These are phyloP conservation scores for Leptatherina wallacei DNA, from an alignment of 2,797 vertebrate genomes.

Conservation along the genomic window DNA sequence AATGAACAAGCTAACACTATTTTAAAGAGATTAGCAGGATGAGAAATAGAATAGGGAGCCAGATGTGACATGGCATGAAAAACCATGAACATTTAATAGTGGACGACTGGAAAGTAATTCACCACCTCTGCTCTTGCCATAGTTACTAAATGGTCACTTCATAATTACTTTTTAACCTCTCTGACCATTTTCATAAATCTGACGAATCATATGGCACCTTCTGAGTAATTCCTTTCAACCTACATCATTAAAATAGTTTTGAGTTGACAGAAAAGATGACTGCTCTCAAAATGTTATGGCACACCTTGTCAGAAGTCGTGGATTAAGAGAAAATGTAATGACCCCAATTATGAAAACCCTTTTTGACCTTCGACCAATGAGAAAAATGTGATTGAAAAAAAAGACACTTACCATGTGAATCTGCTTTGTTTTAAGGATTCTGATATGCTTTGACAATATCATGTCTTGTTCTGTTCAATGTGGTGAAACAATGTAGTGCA, in stretches of 20 bases:
- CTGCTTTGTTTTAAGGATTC: too few species aligned
- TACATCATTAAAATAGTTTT: not conserved
- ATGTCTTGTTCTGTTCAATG: too few species aligned
- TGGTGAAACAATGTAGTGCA: too few species aligned
- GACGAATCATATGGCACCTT: constrained; percentile 10
- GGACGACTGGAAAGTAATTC: constrained; percentile 39
- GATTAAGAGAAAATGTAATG: not conserved
- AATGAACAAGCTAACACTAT: constrained; percentile 65
- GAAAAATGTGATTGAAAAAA: too few species aligned
- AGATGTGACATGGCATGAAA: constrained; percentile 64
- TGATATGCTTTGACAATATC: too few species aligned
- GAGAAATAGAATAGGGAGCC: constrained; percentile 52
- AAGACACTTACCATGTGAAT: too few species aligned
- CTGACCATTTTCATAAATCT: constrained; percentile 45
- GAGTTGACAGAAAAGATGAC: not conserved
- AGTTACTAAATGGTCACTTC: constrained; percentile 38
- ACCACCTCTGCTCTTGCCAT: constrained; percentile 27
- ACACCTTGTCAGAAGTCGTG: not conserved
- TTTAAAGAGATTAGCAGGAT: constrained; percentile 67
- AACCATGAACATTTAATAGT: constrained; percentile 43
- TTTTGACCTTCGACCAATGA: too few species aligned
- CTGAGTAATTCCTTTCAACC: constrained; percentile 18
- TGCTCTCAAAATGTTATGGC: not conserved
- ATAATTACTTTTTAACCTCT: constrained; percentile 59
- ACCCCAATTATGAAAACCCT: not conserved